Base-by-base conservation (phyloP, 2,797 vertebrate species). In the Ara ararauna region DNA sequence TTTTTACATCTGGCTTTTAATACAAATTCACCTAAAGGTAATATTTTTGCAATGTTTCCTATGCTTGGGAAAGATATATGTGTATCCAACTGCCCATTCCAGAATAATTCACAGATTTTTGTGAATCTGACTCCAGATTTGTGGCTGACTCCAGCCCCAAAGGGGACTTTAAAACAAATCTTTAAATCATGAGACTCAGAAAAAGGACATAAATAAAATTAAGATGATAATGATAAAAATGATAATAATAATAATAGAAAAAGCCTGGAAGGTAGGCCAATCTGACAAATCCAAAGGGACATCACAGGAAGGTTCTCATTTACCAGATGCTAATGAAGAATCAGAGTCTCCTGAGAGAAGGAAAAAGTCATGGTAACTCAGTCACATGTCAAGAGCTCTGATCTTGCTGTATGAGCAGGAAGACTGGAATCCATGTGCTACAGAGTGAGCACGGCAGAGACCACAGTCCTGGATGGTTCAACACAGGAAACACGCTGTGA, bases 181-280 rank as follows among this genome's bases (percentile, higher is more conserved):
- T 88, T 20, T 45, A 70, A 79, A 90, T 42, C 68, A 61, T 71
- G 84, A 87, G 64, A 90, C 77, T 90, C 90, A 89, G 74, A 68
- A 92, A 94, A 89, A 71, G 56, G n/a, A 91, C 47, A 60, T 66
- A 93, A 93, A 93, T 79, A 92, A 90, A 92, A 85, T 47, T 4
- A 50, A 18, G 26, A 61, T 58, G n/a, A 58, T 34, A 23, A 58
- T 34, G 22, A 22, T n/a, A 48, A 72, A 21, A 40, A 61, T 13
- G 14, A 34, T 34, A 60, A 53, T 53, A 30, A 21, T 54, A 54
- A 53, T 30, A 30, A 30, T 20, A 56, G 45, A 47, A 47, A 40
- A 60, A 5, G 1, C 34, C 54, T 48, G 44, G 61, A 62, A 60
- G 64, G 66, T 13, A 64, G 47, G 36, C 38, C 71, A 90, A 75